Evolutionary conservation across 2,888 invertebrate species (phyloP).

Genomic region (Drosophila austrosaltans): DNA sequence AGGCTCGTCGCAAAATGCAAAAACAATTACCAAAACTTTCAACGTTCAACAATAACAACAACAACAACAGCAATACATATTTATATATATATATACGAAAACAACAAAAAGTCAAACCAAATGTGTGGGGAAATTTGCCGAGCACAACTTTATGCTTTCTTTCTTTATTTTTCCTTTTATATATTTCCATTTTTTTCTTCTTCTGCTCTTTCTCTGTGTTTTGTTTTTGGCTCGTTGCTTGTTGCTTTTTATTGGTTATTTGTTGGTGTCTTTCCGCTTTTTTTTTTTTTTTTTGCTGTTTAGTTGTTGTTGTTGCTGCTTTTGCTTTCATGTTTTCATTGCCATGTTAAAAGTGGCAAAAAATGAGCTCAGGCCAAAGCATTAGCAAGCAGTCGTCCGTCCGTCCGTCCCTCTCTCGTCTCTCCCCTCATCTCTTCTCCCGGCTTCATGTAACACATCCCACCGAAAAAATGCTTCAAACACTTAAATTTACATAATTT

Average conservation of each 20-base stretch:
- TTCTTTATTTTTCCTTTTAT: constrained; percentile 23
- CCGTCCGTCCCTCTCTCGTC: background rate
- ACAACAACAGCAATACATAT: background rate
- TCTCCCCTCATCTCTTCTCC: background rate
- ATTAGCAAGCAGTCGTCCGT: background rate
- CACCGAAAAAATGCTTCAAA: constrained; percentile 46
- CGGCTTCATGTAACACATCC: background rate
- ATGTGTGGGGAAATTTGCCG: constrained; percentile 65
- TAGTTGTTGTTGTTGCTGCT: constrained; percentile 54
- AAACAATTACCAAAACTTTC: constrained; percentile 79
- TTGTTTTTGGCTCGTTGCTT: constrained; percentile 52
- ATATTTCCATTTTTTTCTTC: background rate
- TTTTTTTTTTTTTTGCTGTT: constrained; percentile 45
- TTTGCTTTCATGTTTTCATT: constrained; percentile 79
- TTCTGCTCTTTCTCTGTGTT: constrained; percentile 11
- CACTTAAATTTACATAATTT: constrained; percentile 80
- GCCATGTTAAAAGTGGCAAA: constrained; percentile 71
- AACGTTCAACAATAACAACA: constrained; percentile 48
- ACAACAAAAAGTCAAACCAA: constrained; percentile 61
- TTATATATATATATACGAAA: background rate
- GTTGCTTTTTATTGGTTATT: constrained; percentile 64
- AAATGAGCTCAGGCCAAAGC: constrained; percentile 25
- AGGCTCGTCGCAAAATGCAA: constrained; percentile 68
- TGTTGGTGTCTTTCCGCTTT: constrained; percentile 45
- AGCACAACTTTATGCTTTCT: constrained; percentile 49